Evolutionary conservation across 1,140 invertebrate species (phyloP).

Genomic region (Sesamia nonagrioides): DNA sequence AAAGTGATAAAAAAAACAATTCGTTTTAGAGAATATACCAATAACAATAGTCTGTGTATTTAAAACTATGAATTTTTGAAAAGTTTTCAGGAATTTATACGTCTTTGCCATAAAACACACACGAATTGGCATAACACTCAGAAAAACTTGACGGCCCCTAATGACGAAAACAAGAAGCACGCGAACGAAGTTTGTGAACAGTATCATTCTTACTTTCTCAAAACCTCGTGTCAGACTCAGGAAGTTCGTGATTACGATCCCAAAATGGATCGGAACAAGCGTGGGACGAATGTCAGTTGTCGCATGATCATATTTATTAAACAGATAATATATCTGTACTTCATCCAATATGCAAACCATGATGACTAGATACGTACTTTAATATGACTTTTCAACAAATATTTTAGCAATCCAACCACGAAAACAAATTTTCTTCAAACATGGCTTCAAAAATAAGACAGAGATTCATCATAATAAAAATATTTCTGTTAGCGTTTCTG

Average conservation of each 20-base stretch:
- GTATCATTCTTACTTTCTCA: slow-evolving; percentile 12
- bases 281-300: slow-evolving; percentile 21
- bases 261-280: slow-evolving; percentile 18
- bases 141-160: slow-evolving; percentile 1
- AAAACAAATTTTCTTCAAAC: slow-evolving; percentile 20
- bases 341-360: neutral
- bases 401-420: slow-evolving; percentile 6
- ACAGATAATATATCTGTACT: neutral
- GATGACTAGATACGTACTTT: too few relatives aligned
- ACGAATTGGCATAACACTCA: slow-evolving; percentile 17
- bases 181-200: neutral
- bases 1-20: too few relatives aligned
- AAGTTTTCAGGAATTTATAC: too few relatives aligned
- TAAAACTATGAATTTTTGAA: too few relatives aligned
- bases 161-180: neutral
- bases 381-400: neutral
- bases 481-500: slow-evolving; percentile 52
- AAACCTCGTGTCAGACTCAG: slow-evolving; percentile 3
- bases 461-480: slow-evolving; percentile 63
- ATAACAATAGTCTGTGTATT: neutral
- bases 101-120: too few relatives aligned
- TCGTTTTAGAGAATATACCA: neutral
- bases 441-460: slow-evolving; percentile 46
- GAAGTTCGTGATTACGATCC: slow-evolving; percentile 5
- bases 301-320: neutral